Percentiles rank a stretch among this genome's conserved stretches.
Evolutionary conservation across 2,113 vertebrate genomes (phyloP).

Genomic region (Pterocles gutturalis): DNA sequence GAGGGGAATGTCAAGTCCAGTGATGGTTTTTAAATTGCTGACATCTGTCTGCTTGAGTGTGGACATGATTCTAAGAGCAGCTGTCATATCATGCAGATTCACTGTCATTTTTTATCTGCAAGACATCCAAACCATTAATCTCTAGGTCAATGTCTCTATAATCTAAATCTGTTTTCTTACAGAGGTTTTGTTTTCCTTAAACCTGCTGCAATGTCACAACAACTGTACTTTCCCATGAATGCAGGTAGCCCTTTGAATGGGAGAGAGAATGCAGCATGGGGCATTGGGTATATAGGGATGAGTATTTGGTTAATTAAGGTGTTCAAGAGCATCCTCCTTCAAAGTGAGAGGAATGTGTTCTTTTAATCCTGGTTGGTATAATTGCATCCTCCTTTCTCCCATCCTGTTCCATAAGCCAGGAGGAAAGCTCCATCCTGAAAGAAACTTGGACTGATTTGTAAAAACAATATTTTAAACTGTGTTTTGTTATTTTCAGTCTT

Average conservation of each 20-base stretch:
- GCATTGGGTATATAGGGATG: neutral
- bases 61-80: neutral
- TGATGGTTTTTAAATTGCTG: neutral
- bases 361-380: neutral
- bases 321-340: neutral
- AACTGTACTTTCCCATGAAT: neutral
- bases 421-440: neutral
- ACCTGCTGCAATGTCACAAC: neutral
- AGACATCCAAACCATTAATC: neutral
- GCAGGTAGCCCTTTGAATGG: neutral
- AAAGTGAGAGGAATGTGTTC: neutral
- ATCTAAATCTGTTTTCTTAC: neutral
- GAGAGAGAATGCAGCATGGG: accelerated
- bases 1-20: neutral
- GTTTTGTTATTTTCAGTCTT: neutral
- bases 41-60: neutral
- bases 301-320: neutral
- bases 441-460: neutral
- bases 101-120: neutral
- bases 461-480: neutral
- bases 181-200: neutral
- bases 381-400: neutral
- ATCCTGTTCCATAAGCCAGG: neutral
- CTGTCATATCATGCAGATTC: neutral
- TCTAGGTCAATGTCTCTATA: neutral